Base-by-base conservation (phyloP, 2,888 invertebrate species). In the Microctonus brassicae region DNA sequence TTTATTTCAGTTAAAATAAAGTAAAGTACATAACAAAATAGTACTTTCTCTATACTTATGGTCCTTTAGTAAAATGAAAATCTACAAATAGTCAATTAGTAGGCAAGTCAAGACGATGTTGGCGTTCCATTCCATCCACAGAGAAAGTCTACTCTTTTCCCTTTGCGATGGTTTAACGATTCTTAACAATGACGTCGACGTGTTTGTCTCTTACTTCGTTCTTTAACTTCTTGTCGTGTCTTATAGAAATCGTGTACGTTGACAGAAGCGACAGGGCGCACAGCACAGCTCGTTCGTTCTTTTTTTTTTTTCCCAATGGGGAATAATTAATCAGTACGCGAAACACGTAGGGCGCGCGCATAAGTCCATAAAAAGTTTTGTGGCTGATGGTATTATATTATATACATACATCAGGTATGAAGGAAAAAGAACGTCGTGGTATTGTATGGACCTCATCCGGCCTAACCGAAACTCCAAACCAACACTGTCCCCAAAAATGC, bases 261-360 rank as follows among this genome's bases (percentile, higher is more conserved):
- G 24, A 39, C 34, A 33, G n/a, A n/a, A 57, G 60, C 60, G 70
- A 24, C 58, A 42, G 70, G 63, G 58, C 60, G 26, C 61, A 47
- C 47, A n/a, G 26, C 61, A 47, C 47, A n/a, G 17, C 47, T 47
- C 47, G 17, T 29, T 63, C 55, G 58, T n/a, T n/a, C n/a, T n/a
- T n/a, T n/a, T n/a, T n/a, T n/a, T n/a, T n/a, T n/a, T n/a, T n/a
- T n/a, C 64, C 75, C 72, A 69, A 75, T 76, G 77, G 55, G 36
- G 78, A 75, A 42, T 80, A 80, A 83, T 81, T 79, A 79, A 83
- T 84, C 78, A 72, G 80, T 81, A 84, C 70, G 78, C 83, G 20
- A 78, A 78, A 79, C 84, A 84, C 84, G 84, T 83, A 78, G 76
- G 70, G 68, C 61, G 74, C 78, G 77, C 77, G 77, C 79, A 80